Base-by-base conservation (phyloP, 2,888 invertebrate species). In the Drosophila meridiana region DNA sequence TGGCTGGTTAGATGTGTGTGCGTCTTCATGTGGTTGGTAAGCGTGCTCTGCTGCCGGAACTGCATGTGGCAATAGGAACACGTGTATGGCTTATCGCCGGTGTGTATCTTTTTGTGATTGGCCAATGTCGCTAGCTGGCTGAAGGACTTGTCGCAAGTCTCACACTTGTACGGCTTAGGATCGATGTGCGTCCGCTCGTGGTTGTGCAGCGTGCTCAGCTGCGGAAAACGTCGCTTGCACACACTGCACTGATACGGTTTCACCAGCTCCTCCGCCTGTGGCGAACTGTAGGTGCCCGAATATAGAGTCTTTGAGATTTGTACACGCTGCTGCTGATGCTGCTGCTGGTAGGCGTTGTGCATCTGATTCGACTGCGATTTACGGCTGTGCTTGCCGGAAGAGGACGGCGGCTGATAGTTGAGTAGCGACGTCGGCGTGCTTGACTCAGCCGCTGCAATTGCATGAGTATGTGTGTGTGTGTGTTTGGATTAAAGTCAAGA, bases 11-110 rank as follows among this genome's bases (percentile, higher is more conserved):
- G 86, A 74, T 87, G 89, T 76, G 87, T 83, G 78, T 92, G 92
- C 80, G 92, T 91, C 91, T 92, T 92, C 89, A 92, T 90, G 83
- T 92, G 92, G 70, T 92, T 92, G 85, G 91, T 92, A 42, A 92
- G 89, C 68, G 92, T 92, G 80, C 91, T 91, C 86, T 92, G 92
- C 82, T 92, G 92, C n/a, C 92, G 92, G 85, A 92, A 92, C 82
- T 92, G 88, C 92, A 92, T 91, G 68, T 92, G 92, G 68, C 92
- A 92, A 78, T 91, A 92, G 85, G 89, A 89, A 86, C 92, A 92
- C 78, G 92, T 90, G 75, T 91, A 92, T 47, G 91, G 92, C 83
- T 92, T 92, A 36, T 91, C 91, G 62, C 91, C 92, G 59, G 92
- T 91, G 73, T 92, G 92, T 63, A 92, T 90, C 80, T 92, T 92